Base-by-base conservation (phyloP, 2,888 invertebrate species). In the Drosophila neotestacea region DNA sequence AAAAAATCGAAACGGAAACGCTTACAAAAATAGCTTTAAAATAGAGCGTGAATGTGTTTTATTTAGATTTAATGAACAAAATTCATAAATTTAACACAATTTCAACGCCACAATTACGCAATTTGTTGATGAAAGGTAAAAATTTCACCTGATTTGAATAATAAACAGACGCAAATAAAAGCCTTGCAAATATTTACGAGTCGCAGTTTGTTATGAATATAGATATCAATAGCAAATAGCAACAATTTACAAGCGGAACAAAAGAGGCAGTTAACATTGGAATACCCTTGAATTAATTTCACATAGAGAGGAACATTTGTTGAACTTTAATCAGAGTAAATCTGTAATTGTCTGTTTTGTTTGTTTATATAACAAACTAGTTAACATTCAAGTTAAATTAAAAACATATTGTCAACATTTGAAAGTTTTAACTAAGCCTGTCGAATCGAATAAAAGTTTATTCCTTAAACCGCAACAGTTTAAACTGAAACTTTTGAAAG, bases 21-120 rank as follows among this genome's bases (percentile, higher is more conserved):
- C 6, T 5, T 16, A 58, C 68, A 46, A 59, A 83, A 83, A 76
- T 62, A 65, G 52, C 46, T 27, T 22, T 13, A 10, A 86, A 84
- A 80, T 63, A 59, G 74, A 81, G 70, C 81, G 70, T 65, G 39
- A 63, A 68, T 62, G 48, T 44, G 9, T 13, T 36, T 36, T 50
- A 22, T 42, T 9, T 36, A 13, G 22, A 39, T 55, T 46, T 28
- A 42, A 16, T 39, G 5, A 58, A 44, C 36, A 39, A 56, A 48
- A 28, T 36, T 42, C 7, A 27, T 58, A 67, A 54, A 55, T 30
- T 34, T 42, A 39, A 58, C 2, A 44, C 13, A 74, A 56, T 41
- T 50, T 63, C 30, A 4, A 4, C 7, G 10, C 10, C n/a, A n/a
- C 9, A 32, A 42, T 77, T 77, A 56, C 39, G 56, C 34, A 64